A percentile compares a stretch with the other conserved stretches of the same genome.
Evolutionary conservation across 1,140 invertebrate genomes (phyloP).

Genomic region (Phocides pigmalion): DNA sequence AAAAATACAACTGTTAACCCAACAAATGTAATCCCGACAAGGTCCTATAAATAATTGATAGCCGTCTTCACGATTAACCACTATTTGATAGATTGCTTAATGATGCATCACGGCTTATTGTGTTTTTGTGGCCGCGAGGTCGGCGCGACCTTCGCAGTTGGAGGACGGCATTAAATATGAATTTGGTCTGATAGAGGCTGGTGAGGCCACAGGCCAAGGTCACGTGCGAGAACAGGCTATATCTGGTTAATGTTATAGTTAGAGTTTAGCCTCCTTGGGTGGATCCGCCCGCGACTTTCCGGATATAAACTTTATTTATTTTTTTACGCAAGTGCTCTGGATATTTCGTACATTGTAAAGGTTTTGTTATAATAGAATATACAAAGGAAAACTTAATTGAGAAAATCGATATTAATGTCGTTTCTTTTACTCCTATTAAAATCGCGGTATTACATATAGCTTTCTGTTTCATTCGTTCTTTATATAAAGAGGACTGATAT

Average conservation of each 20-base stretch:
- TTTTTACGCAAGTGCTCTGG: too few relatives aligned
- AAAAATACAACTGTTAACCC: neutral
- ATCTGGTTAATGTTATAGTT: conserved; percentile 10
- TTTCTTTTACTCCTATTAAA: too few relatives aligned
- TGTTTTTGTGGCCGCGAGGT: conserved; percentile 25
- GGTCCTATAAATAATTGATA: conserved; percentile 15
- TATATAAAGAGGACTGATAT: too few relatives aligned
- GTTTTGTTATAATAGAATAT: too few relatives aligned
- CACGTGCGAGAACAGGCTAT: conserved; percentile 1
- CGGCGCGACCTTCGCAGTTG: conserved; percentile 16
- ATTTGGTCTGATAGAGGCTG: conserved; percentile 32
- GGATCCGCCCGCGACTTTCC: too few relatives aligned
- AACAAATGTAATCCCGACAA: conserved; percentile 1
- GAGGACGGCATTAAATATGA: conserved; percentile 32
- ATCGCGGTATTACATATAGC: too few relatives aligned
- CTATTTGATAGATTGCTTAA: conserved; percentile 28
- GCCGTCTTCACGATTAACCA: conserved; percentile 7
- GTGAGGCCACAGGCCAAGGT: conserved; percentile 19
- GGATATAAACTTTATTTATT: too few relatives aligned
- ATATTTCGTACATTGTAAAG: neutral
- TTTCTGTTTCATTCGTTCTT: too few relatives aligned
- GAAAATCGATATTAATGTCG: too few relatives aligned
- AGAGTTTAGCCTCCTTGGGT: neutral
- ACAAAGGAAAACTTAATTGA: too few relatives aligned
- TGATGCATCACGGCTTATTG: conserved; percentile 33